phyloP scores from a whole-genome alignment of 1,140 invertebrate species.

The Drosophila persimilis region DNA sequence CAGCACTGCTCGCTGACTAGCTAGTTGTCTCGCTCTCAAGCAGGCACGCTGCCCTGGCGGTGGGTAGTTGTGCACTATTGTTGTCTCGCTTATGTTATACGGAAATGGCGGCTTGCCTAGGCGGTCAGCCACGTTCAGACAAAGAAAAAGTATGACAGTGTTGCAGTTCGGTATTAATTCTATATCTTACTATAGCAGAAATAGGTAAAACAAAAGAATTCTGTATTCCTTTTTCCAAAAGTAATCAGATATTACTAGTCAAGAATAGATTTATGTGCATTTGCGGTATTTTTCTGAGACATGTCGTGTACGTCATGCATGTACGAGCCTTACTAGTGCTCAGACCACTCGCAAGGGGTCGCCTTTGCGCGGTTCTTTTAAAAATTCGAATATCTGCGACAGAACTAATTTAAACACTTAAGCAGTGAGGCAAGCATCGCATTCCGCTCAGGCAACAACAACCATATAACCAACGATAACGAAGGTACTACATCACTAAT shows the following conservation, averaged over 20 bases:
- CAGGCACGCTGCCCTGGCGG: constrained; percentile 28
- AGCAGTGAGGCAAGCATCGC: constrained; percentile 29
- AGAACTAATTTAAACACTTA: constrained; percentile 27
- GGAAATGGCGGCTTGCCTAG: constrained; percentile 63
- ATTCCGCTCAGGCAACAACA: constrained; percentile 9
- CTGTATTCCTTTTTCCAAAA: not conserved
- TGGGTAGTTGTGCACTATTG: not conserved
- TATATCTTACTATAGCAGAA: too few relatives aligned
- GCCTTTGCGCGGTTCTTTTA: constrained; percentile 10
- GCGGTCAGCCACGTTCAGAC: constrained; percentile 37
- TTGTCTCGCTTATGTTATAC: constrained; percentile 38
- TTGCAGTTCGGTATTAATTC: constrained; percentile 16
- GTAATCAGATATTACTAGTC: too few relatives aligned
- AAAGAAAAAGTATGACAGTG: constrained; percentile 18
- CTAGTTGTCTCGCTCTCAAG: constrained; percentile 33
- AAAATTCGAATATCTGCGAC: not conserved
- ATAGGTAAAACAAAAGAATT: not conserved
- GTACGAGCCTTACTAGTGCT: not conserved
- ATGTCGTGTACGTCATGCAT: constrained; percentile 9
- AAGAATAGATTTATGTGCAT: too few relatives aligned
- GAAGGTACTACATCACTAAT: constrained; percentile 56
- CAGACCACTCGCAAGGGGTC: not conserved
- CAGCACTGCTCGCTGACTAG: not conserved
- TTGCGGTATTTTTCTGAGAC: not conserved
- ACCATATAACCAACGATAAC: constrained; percentile 33